Evolutionary conservation across 2,888 invertebrate species (phyloP), one percentile per base, ranked within the genome.

Genomic region (Xestia sexstrigata): DNA sequence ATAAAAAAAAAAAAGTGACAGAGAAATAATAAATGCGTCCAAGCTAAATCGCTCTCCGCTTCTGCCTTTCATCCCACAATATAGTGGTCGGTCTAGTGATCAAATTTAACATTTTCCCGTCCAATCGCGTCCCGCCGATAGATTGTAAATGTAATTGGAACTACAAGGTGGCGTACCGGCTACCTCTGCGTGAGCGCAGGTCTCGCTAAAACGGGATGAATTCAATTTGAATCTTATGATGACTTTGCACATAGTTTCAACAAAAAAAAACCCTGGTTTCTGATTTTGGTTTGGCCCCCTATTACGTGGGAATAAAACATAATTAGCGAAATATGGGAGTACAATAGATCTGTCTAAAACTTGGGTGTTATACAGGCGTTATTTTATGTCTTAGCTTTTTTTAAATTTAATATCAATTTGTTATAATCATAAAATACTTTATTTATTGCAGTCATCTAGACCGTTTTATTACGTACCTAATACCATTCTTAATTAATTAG

Each of bases 71-170:
- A 63, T 11, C 39, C 8, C 45, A 26, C 58, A 62, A 76, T 78
- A 81, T 80, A 79, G 77, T 78, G 73, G 83, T 79, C 84, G 82
- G 74, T 87, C 82, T 87, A 88, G 83, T 87, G 88, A 82, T 90
- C 79, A 90, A 92, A 90, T 87, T 90, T 90, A 89, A 93, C 92
- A 90, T 90, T 90, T 88, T 85, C n/a, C 79, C 81, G 87, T 69
- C 93, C 92, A 93, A 93, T 93, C 82, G 85, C 80, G 60, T 82
- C 78, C 30, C 85, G 67, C 69, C 78, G 87, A 90, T 90, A 92
- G 91, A 92, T 93, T 93, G 93, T 92, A 82, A 81, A 72, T 79
- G 89, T 93, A 92, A 93, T 93, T 93, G 93, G 89, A 89, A 87
- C 88, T 90, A 89, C 88, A 81, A 78, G 74, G 78, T 82, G 84